A percentile compares a stretch with the other conserved stretches of the same genome.
These are phyloP conservation scores for Tragopan temminckii DNA, from an alignment of 2,797 vertebrate species.

Conservation along the genomic window DNA sequence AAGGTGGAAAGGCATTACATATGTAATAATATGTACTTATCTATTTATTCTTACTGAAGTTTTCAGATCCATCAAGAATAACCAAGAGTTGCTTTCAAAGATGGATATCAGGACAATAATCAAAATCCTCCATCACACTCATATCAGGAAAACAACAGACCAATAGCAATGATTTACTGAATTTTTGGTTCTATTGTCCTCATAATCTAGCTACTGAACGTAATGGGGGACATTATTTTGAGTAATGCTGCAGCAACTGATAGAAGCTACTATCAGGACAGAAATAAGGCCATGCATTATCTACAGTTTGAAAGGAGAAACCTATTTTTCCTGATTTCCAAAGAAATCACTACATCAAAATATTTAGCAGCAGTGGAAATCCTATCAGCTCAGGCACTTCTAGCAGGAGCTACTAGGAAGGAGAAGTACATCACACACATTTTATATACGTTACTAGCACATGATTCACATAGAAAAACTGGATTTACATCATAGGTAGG, in stretches of 20 bases:
- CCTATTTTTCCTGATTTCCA: slow-evolving; percentile 36
- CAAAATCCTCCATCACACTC: not conserved
- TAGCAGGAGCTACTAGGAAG: not conserved
- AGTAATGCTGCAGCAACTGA: not conserved
- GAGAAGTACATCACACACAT: not conserved
- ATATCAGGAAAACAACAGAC: not conserved
- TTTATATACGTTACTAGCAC: not conserved
- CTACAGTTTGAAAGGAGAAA: not conserved
- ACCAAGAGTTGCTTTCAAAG: not conserved
- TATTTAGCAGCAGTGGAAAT: slow-evolving; percentile 25
- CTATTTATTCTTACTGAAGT: not conserved
- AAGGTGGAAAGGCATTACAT: not conserved
- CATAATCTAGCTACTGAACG: not conserved
- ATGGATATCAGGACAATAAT: not conserved
- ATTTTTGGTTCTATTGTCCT: not conserved
- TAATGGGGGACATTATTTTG: not conserved
- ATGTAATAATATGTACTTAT: no score
- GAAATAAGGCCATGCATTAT: not conserved
- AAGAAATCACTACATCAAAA: slow-evolving; percentile 28
- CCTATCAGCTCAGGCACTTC: not conserved
- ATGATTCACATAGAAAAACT: not conserved
- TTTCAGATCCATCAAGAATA: not conserved
- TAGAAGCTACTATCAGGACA: rapidly evolving
- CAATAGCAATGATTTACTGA: not conserved
- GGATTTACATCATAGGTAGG: not conserved